Base-by-base conservation (phyloP, 2,888 invertebrate species). In the Phytoseiulus persimilis region DNA sequence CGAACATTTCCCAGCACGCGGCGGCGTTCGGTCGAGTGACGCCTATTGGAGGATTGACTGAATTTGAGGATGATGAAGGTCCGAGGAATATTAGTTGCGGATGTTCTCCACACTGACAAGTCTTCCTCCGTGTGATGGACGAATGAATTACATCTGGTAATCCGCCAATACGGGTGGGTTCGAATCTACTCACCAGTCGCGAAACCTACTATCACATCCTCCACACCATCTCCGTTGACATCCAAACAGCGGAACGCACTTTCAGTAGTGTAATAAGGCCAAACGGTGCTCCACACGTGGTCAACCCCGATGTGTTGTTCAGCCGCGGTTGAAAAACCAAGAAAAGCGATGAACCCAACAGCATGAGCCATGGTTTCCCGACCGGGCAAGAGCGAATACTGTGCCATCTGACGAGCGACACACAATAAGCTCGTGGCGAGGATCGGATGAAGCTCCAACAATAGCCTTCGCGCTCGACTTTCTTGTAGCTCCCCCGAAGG, bases 141-240 rank as follows among this genome's bases (percentile, higher is more conserved):
- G n/a, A n/a, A n/a, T n/a, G n/a, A n/a, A n/a, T n/a, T n/a, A n/a
- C n/a, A n/a, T n/a, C n/a, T n/a, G n/a, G n/a, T n/a, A n/a, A n/a
- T n/a, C n/a, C n/a, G n/a, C n/a, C n/a, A n/a, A n/a, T n/a, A n/a
- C n/a, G n/a, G n/a, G n/a, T n/a, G n/a, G n/a, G n/a, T n/a, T n/a
- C n/a, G n/a, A n/a, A n/a, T 65, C 65, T 3, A 65, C 65, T 91
- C 92, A 95, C 95, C 95, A 92, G 96, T 95, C 90, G 95, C 95
- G 93, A 95, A 96, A 90, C 96, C 96, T 91, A 96, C 94, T 90
- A 96, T 94, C 33, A 96, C 93, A 93, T 96, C 96, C 89, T 95
- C 94, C 18, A 95, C 92, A 31, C 94, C 94, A 93, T 96, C 96
- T 2, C 93, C 93, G 93, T 96, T 95, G 0, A 96, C 94, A 92